Evolutionary conservation across 2,888 invertebrate genomes (phyloP).

Genomic region (Morinoia aosen): DNA sequence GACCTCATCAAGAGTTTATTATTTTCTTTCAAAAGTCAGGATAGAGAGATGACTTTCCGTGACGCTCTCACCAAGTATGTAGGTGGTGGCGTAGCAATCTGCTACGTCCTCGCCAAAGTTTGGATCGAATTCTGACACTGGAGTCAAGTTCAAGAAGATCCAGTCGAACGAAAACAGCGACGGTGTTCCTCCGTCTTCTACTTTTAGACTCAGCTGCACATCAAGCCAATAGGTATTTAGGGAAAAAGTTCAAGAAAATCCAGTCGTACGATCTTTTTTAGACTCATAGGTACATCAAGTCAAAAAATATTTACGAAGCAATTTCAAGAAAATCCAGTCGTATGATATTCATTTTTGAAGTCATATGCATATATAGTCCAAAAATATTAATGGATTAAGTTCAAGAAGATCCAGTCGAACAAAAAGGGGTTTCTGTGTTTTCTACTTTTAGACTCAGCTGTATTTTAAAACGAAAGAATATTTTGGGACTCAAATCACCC

Average conservation of each 20-base stretch:
- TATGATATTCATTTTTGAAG: too few relatives aligned
- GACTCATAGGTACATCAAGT: too few relatives aligned
- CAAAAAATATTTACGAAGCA: too few relatives aligned
- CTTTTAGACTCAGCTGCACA: slow-evolving; percentile 26
- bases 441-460: background rate
- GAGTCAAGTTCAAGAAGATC: background rate
- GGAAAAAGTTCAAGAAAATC: background rate
- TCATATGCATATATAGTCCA: too few relatives aligned
- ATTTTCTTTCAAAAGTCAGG: too few relatives aligned
- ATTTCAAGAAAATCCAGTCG: too few relatives aligned
- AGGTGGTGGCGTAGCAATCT: background rate
- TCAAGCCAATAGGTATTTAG: background rate
- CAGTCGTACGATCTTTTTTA: too few relatives aligned
- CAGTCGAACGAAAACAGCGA: background rate
- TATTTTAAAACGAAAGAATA: background rate
- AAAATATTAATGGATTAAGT: background rate
- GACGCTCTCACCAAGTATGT: slow-evolving; percentile 15
- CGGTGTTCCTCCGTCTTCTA: background rate
- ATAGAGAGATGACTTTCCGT: background rate
- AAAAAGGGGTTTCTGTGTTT: background rate
- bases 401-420: background rate
- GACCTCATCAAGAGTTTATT: too few relatives aligned
- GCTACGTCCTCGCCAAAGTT: background rate
- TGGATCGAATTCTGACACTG: slow-evolving; percentile 20
- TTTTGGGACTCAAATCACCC: background rate